Evolutionary conservation across 1,140 invertebrate species (phyloP).

Genomic region (Melipona quadrifasciata): DNA sequence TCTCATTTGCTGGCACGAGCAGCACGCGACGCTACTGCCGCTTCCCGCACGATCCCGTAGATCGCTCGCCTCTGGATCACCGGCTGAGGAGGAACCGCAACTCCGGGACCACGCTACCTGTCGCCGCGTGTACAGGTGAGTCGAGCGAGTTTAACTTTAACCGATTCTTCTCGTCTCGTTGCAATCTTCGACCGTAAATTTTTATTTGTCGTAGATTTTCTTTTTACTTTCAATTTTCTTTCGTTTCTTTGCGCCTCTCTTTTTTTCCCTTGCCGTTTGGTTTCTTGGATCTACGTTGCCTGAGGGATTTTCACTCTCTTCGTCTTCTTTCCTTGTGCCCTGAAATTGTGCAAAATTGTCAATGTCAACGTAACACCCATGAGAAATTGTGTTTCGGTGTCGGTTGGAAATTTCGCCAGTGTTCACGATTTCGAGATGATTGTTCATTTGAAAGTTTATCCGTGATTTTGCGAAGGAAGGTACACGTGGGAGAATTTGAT

Average conservation of each 20-base stretch:
- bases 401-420: neutral
- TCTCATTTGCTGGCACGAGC: slow-evolving; percentile 79
- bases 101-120: slow-evolving; percentile 1
- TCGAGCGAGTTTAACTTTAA: neutral
- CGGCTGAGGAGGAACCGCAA: neutral
- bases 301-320: neutral
- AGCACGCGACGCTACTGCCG: slow-evolving; percentile 58
- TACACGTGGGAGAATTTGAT: slow-evolving; percentile 7
- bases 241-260: neutral
- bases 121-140: slow-evolving; percentile 56
- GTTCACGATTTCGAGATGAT: neutral
- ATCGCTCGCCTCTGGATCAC: slow-evolving; percentile 51
- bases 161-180: neutral
- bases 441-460: neutral
- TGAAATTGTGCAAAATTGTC: neutral
- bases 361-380: neutral
- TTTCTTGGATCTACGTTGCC: neutral
- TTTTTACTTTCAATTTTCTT: neutral
- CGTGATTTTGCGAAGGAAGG: no score
- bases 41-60: slow-evolving; percentile 43
- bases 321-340: neutral
- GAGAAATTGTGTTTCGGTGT: neutral
- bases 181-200: no score
- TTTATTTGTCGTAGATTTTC: neutral
- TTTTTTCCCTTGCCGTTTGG: neutral